Evolutionary conservation across 2,888 invertebrate species (phyloP), one percentile per base, ranked within the genome.

Genomic region (Chrysolina haemoptera): DNA sequence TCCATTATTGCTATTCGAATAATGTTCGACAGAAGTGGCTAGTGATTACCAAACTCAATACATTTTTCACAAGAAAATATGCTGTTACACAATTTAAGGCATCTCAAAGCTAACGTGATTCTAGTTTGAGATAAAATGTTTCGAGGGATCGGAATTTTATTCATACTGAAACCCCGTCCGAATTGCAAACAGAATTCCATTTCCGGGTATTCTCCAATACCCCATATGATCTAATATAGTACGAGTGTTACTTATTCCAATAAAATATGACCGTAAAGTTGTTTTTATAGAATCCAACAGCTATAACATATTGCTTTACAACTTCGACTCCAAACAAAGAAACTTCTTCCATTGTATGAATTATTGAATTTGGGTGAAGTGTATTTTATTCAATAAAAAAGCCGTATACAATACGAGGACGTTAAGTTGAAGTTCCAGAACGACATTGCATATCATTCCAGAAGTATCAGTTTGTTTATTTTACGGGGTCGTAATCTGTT

Each of bases 161-260:
- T 82, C 80, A 72, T 76, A 73, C 71, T 74, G 69, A 62, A 59
- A 76, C 66, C 69, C 74, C 74, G 76, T 68, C 79, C 80, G 73
- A 83, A 82, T 80, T 76, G 79, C 80, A 80, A 84, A 86, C 84
- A 85, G 85, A 86, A 84, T 84, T 86, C 85, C 84, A 85, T 84
- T 81, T 78, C 73, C 76, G 78, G 75, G 74, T 74, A 76, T 76
- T 79, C 79, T 80, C 76, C 81, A 79, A 81, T 81, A 80, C 68
- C 50, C 78, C 78, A 80, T 79, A 76, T 81, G 82, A 83, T 84
- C 81, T 83, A 83, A 84, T 84, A 81, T 81, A 82, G 81, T 83
- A 80, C 75, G 77, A 82, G 80, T 81, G 81, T 83, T 85, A 82
- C 83, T 84, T 82, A 83, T 81, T 83, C 76, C 77, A 83, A 83